These are phyloP conservation scores for Callipepla squamata DNA, from an alignment of 2,113 vertebrate genomes.

Conservation along the genomic window DNA sequence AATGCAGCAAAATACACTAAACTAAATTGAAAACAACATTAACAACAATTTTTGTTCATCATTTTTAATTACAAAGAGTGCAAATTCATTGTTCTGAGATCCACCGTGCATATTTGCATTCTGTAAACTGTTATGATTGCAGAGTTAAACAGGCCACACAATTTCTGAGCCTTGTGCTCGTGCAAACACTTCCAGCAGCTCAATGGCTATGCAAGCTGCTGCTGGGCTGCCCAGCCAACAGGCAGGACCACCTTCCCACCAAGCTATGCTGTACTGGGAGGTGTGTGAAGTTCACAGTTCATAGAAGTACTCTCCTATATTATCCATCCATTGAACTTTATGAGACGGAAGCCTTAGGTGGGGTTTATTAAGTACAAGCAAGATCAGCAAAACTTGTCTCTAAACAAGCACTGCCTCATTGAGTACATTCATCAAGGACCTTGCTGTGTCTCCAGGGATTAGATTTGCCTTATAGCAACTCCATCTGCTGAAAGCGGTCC, in stretches of 20 bases:
- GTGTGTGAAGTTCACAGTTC: background rate
- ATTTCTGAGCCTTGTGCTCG: background rate
- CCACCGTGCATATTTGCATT: background rate
- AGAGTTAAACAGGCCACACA: background rate
- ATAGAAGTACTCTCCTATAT: rapidly evolving
- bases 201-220: background rate
- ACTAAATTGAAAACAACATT: background rate
- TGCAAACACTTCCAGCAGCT: background rate
- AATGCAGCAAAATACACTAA: background rate
- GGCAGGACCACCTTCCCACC: background rate
- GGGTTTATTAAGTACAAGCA: background rate
- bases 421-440: background rate
- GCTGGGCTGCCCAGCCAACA: background rate
- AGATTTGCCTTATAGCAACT: background rate
- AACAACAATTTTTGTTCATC: background rate
- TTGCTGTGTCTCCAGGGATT: background rate
- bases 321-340: background rate
- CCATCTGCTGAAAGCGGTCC: background rate
- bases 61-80: background rate
- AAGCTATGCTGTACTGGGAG: background rate
- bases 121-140: background rate
- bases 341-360: background rate
- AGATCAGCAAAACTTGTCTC: background rate
- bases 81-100: background rate
- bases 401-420: background rate